Evolutionary conservation across 2,113 vertebrate genomes (phyloP), one percentile per base, ranked within the genome.

Genomic region (Gasterosteus aculeatus): DNA sequence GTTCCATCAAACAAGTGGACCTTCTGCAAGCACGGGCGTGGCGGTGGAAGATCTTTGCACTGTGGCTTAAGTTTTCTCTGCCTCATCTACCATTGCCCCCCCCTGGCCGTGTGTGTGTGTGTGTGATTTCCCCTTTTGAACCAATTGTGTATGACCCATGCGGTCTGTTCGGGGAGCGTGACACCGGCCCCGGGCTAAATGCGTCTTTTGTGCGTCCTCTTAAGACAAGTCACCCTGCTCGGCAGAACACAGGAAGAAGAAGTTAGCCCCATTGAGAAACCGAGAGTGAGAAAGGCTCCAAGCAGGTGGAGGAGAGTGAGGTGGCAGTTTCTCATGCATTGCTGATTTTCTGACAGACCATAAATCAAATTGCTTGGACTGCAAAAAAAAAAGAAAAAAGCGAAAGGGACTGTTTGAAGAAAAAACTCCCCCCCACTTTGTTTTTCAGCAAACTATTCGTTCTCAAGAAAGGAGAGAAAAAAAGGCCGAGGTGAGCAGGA

Each of bases 341-440:
- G 60, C 85, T 91, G 84, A 81, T 84, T 80, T 85, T 85, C 87
- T 86, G 88, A 91, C 85, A 84, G 82, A 87, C 78, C 88, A 72
- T 80, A 88, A 89, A 87, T 82, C 81, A 10, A 89, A 85, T 83
- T 51, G 88, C 82, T 69, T 42, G 58, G 80, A 81, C 76, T 81
- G 75, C 71, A 74, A 64, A 89, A 38, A 38, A 38, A 38, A 38
- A 33, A 33, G 7, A 38, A 38, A 38, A 88, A n/a, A 49, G 53
- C 74, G 74, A 86, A 56, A 64, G 71, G 80, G 72, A 64, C 61
- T 80, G 46, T 87, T 85, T 84, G 39, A 77, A 83, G 70, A 44
- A 49, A 71, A 80, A 61, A 56, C 44, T 41, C 4, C 41, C 47
- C 41, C 42, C 62, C 18, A 26, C 49, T 59, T 79, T 82, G 60